Evolutionary conservation across 2,888 invertebrate species (phyloP).

Genomic region (Perithous albicinctus): DNA sequence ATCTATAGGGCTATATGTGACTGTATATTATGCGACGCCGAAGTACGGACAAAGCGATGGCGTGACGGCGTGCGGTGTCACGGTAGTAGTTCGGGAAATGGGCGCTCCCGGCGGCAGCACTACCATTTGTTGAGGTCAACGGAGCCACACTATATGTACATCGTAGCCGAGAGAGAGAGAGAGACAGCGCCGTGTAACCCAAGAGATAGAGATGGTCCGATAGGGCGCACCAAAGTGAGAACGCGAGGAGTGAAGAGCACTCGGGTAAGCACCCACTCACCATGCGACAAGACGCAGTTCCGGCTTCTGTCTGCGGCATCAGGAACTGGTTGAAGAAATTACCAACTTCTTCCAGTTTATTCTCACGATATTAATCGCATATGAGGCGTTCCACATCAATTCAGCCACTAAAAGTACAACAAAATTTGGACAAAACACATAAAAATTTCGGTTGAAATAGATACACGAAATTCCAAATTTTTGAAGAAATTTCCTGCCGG

Average conservation of each 20-base stretch:
- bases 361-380: not conserved
- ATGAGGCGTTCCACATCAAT: too few relatives aligned
- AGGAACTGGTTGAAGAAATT: constrained; percentile 10
- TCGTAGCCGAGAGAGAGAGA: constrained; percentile 41
- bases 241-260: constrained; percentile 41
- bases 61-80: constrained; percentile 62
- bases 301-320: constrained; percentile 48
- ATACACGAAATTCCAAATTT: too few relatives aligned
- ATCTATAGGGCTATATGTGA: constrained; percentile 55
- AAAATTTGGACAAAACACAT: too few relatives aligned
- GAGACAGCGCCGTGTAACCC: constrained; percentile 9
- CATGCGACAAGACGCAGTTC: constrained; percentile 64
- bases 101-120: constrained; percentile 62
- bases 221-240: constrained; percentile 51
- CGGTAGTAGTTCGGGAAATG: constrained; percentile 68
- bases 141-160: constrained; percentile 29
- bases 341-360: not conserved
- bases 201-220: constrained; percentile 41
- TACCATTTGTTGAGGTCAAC: constrained; percentile 66
- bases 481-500: too few relatives aligned
- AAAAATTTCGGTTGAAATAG: too few relatives aligned
- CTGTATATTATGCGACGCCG: constrained; percentile 61
- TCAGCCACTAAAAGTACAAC: too few relatives aligned
- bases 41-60: constrained; percentile 66
- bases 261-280: constrained; percentile 58